These are phyloP conservation scores for Stegostoma tigrinum DNA, from an alignment of 2,113 vertebrate genomes.

Conservation along the genomic window DNA sequence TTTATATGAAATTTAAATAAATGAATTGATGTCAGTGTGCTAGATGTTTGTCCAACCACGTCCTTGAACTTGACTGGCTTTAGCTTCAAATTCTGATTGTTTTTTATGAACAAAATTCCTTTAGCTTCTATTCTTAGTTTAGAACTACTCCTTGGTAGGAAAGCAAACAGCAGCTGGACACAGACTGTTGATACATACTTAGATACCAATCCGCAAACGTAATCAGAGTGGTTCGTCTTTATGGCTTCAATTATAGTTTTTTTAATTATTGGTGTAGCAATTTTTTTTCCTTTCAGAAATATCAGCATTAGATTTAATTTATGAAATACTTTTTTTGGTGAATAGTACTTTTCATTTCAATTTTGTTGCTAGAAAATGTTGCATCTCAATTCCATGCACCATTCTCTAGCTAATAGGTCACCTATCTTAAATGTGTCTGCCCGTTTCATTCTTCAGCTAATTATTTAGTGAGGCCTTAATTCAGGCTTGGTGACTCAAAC, in stretches of 20 bases:
- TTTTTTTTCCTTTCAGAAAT: neutral
- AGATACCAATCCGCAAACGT: neutral
- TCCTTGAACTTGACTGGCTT: neutral
- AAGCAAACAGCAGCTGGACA: neutral
- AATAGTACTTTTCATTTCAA: neutral
- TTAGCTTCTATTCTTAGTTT: neutral
- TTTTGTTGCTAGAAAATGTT: neutral
- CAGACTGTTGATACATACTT: neutral
- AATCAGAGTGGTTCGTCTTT: neutral
- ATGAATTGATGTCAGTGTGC: neutral
- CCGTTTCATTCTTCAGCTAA: neutral
- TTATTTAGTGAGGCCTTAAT: neutral
- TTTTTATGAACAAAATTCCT: neutral
- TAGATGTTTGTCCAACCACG: neutral
- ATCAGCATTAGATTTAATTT: neutral
- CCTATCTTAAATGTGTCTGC: neutral
- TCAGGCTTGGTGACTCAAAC: neutral
- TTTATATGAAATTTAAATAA: neutral
- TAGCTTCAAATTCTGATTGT: neutral
- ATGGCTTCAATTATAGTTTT: neutral
- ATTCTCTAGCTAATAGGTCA: neutral
- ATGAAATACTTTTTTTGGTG: neutral
- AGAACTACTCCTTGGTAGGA: neutral
- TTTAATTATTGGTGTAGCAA: neutral
- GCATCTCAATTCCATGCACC: neutral